Evolutionary conservation across 2,113 vertebrate genomes (phyloP).

Genomic region (Forbesichthys agassizii): DNA sequence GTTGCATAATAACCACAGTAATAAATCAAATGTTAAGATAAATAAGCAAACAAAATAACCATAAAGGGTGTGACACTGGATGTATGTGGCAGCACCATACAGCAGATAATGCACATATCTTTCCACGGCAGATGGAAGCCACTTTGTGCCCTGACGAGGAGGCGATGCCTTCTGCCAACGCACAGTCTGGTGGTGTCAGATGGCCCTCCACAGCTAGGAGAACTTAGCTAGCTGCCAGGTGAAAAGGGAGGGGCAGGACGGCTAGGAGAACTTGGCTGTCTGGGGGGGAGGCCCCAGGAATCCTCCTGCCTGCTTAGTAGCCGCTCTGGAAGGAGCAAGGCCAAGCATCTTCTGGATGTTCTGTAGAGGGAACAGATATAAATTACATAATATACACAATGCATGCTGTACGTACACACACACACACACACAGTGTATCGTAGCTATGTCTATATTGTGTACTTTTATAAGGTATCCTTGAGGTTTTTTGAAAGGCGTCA

Average conservation of each 20-base stretch:
- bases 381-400: no score
- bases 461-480: no score
- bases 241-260: no score
- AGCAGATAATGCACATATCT: background rate
- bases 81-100: slow-evolving; percentile 17
- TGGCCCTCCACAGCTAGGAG: slow-evolving; percentile 69
- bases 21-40: background rate
- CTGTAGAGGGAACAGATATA: slow-evolving; percentile 63
- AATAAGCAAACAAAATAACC: background rate
- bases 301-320: slow-evolving; percentile 96
- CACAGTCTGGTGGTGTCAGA: background rate
- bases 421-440: no score
- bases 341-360: slow-evolving; percentile 99
- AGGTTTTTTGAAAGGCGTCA: no score
- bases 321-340: slow-evolving; percentile 94
- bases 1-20: no score
- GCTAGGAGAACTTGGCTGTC: slow-evolving; percentile 93
- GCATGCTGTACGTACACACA: no score
- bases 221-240: slow-evolving; percentile 81
- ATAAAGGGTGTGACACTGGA: background rate
- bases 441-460: no score
- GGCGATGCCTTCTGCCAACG: background rate
- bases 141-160: slow-evolving; percentile 1
- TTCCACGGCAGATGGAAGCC: slow-evolving; percentile 1
- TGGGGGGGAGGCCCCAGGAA: slow-evolving; percentile 97